phyloP scores from a whole-genome alignment of 2,113 vertebrate genomes.

The Bombycilla garrulus region DNA sequence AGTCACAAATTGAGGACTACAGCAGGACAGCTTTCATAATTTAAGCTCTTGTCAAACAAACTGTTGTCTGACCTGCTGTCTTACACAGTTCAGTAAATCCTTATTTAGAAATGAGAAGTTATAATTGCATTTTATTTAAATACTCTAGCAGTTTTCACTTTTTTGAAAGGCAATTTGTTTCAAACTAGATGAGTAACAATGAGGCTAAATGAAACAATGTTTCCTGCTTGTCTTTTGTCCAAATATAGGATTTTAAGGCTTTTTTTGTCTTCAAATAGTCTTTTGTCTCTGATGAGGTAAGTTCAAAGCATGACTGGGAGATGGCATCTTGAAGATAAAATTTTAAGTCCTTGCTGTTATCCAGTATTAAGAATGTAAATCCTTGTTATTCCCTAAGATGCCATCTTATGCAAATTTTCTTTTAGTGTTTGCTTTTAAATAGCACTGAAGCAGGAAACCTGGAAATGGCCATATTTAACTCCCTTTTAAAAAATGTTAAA shows the following conservation, averaged over 20 bases:
- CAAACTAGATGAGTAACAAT: neutral
- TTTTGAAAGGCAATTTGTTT: neutral
- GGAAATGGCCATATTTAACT: neutral
- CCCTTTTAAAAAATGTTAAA: neutral
- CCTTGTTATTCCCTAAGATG: neutral
- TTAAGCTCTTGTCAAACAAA: neutral
- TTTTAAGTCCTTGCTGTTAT: neutral
- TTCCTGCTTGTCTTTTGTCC: neutral
- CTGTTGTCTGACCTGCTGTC: neutral
- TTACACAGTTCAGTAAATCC: neutral
- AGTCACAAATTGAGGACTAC: neutral
- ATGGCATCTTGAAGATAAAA: neutral
- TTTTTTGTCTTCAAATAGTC: neutral
- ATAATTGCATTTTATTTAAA: neutral
- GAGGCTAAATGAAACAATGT: neutral
- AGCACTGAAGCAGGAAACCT: neutral
- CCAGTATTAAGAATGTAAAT: neutral
- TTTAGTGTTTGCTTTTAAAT: neutral
- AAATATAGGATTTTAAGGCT: neutral
- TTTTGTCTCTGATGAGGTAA: neutral
- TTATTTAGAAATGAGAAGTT: neutral
- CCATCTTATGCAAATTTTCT: neutral
- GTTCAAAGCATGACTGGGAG: neutral
- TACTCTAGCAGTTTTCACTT: neutral
- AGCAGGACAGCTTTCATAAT: neutral